A percentile compares a stretch with the other conserved stretches of the same genome.
These are phyloP conservation scores for Xerus rutilus DNA, from an alignment of 2,797 vertebrate species.

Conservation along the genomic window DNA sequence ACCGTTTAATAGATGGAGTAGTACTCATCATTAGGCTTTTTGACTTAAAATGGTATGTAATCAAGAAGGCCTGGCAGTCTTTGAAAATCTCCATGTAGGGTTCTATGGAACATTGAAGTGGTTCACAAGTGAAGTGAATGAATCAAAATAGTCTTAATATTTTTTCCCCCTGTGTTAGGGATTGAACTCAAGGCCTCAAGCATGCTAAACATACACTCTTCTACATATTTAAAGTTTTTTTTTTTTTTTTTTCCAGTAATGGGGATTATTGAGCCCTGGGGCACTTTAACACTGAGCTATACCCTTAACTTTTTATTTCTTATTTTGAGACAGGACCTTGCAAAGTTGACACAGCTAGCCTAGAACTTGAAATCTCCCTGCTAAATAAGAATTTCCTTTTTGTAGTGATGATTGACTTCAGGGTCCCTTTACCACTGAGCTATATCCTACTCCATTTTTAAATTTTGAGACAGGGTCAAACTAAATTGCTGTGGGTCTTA, in stretches of 20 bases:
- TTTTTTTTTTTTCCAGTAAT: too few species aligned
- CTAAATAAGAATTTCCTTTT: neutral
- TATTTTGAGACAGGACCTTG: too few species aligned
- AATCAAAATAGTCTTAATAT: neutral
- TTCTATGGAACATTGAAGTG: neutral
- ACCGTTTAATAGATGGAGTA: neutral
- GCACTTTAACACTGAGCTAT: too few species aligned
- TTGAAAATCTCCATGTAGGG: neutral
- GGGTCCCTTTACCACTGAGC: too few species aligned
- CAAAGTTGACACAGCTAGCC: too few species aligned
- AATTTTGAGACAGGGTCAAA: neutral
- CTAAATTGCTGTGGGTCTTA: neutral
- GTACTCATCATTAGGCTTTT: neutral
- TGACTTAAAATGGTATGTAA: neutral
- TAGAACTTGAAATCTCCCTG: too few species aligned
- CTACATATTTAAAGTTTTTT: too few species aligned
- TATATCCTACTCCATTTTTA: neutral
- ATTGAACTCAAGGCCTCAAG: too few species aligned
- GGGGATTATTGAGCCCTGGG: too few species aligned
- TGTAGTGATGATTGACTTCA: neutral
- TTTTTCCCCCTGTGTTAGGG: too few species aligned
- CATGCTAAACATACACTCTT: too few species aligned
- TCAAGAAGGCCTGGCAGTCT: neutral
- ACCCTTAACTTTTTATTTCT: too few species aligned
- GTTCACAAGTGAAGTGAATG: neutral